Conservation (phyloP, 2,888 invertebrate species). For the Malthinus flaveolus region DNA sequence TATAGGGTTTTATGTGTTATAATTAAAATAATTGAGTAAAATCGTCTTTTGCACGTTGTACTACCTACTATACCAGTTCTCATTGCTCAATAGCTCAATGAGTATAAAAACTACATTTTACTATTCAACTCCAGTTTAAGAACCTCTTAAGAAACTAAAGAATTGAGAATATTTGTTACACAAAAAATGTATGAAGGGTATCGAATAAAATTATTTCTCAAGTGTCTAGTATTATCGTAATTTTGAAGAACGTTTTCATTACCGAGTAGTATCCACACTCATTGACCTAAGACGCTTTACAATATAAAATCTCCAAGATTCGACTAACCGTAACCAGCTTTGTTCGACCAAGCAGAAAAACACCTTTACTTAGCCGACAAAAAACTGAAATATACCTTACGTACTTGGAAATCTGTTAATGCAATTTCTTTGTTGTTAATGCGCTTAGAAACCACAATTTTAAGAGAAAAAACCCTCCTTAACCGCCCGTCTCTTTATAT, state of each 20-base stretch:
- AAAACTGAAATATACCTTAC: constrained; percentile 12
- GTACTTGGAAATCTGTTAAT: constrained; percentile 22
- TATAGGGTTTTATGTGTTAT: too few species aligned
- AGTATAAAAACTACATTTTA: too few species aligned
- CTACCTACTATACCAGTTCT: too few species aligned
- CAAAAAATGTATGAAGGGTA: too few species aligned
- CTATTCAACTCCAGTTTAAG: too few species aligned
- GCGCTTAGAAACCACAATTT: constrained; percentile 22
- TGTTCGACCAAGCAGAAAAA: constrained; percentile 27
- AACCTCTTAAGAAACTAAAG: too few species aligned
- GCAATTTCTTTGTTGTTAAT: constrained; percentile 25
- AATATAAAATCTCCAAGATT: constrained; percentile 13
- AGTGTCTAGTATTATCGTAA: background rate
- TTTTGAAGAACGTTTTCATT: constrained; percentile 8
- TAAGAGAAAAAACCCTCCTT: constrained; percentile 16
- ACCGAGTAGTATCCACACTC: constrained; percentile 12
- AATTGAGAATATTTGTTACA: too few species aligned
- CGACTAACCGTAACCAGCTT: constrained; percentile 19
- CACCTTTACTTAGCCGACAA: constrained; percentile 26
- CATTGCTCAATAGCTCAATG: too few species aligned
- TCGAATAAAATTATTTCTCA: too few species aligned
- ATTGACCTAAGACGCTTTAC: constrained; percentile 11
- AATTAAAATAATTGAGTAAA: too few species aligned
- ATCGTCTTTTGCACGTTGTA: too few species aligned
- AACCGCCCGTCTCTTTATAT: constrained; percentile 15